Evolutionary conservation across 2,797 vertebrate genomes (phyloP).

Genomic region (Gadopsis bispinosus): DNA sequence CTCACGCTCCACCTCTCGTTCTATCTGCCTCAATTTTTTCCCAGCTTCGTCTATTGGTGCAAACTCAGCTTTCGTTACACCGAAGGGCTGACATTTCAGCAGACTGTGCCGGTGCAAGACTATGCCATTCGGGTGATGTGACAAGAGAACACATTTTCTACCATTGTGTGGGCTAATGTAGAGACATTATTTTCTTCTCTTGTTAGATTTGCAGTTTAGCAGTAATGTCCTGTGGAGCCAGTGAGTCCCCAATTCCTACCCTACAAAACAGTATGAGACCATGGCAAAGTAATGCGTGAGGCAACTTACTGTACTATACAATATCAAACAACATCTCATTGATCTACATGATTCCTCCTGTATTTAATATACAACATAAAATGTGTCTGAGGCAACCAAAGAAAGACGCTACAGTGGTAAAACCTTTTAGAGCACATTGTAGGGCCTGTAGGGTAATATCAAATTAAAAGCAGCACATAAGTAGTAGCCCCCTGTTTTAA

Average conservation of each 20-base stretch:
- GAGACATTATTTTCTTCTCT: slow-evolving; percentile 6
- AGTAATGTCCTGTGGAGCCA: background rate
- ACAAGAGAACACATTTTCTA: slow-evolving; percentile 45
- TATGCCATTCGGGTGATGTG: slow-evolving; percentile 46
- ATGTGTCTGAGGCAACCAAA: slow-evolving; percentile 15
- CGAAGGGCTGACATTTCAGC: slow-evolving; percentile 46
- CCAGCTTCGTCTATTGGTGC: slow-evolving; percentile 33
- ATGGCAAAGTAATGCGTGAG: background rate
- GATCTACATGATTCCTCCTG: slow-evolving; percentile 1
- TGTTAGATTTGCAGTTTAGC: slow-evolving; percentile 22
- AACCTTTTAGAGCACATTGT: slow-evolving; percentile 30
- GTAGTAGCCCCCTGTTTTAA: slow-evolving; percentile 16
- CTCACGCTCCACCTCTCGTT: slow-evolving; percentile 38
- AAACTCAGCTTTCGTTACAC: slow-evolving; percentile 51
- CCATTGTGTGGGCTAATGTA: slow-evolving; percentile 36
- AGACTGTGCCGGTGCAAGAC: slow-evolving; percentile 32
- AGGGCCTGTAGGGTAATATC: slow-evolving; percentile 15
- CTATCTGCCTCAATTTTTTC: slow-evolving; percentile 40
- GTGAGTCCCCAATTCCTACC: background rate
- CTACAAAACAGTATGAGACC: background rate
- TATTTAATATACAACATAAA: slow-evolving; percentile 30
- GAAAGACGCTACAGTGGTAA: slow-evolving; percentile 3
- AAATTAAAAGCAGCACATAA: slow-evolving; percentile 42
- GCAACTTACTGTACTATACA: background rate
- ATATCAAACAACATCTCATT: slow-evolving; percentile 8